Conservation (phyloP, 2,888 invertebrate species). For the Callimorpha dominula region DNA sequence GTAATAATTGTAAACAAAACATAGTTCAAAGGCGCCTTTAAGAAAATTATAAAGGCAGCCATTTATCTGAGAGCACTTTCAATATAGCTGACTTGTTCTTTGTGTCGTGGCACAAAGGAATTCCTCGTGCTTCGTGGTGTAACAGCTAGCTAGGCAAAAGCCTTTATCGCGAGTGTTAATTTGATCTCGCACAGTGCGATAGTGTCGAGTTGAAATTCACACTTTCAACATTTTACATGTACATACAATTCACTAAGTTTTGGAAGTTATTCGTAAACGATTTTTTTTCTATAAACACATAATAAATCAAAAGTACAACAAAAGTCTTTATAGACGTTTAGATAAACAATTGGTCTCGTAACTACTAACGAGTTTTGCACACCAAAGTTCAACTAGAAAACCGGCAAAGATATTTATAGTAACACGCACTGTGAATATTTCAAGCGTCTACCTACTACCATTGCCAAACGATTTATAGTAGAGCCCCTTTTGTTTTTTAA, state of each 20-base stretch:
- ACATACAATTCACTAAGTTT: neutral
- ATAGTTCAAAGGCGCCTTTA: conserved; percentile 6
- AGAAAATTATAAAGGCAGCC: conserved; percentile 30
- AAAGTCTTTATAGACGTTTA: too few species aligned
- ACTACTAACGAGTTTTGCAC: too few species aligned
- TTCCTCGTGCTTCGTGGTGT: conserved; percentile 30
- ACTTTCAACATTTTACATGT: conserved; percentile 9
- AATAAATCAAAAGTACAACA: neutral
- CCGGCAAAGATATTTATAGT: too few species aligned
- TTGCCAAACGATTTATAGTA: too few species aligned
- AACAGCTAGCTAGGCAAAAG: conserved; percentile 28
- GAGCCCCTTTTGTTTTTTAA: too few species aligned
- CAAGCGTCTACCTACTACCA: too few species aligned
- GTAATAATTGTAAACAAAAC: conserved; percentile 13
- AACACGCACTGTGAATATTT: too few species aligned
- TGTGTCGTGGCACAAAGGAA: conserved; percentile 54
- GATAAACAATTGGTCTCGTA: too few species aligned
- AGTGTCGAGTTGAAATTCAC: conserved; percentile 8
- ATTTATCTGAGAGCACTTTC: conserved; percentile 45
- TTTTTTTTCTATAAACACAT: neutral
- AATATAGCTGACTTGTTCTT: conserved; percentile 53
- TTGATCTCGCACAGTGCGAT: conserved; percentile 37
- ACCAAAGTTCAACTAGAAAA: too few species aligned
- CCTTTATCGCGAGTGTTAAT: conserved; percentile 45
- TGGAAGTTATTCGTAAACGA: neutral